Percentiles rank a stretch among this genome's conserved stretches.
phyloP scores from a whole-genome alignment of 1,140 invertebrate species.

The Leptestheria dahalacensis region DNA sequence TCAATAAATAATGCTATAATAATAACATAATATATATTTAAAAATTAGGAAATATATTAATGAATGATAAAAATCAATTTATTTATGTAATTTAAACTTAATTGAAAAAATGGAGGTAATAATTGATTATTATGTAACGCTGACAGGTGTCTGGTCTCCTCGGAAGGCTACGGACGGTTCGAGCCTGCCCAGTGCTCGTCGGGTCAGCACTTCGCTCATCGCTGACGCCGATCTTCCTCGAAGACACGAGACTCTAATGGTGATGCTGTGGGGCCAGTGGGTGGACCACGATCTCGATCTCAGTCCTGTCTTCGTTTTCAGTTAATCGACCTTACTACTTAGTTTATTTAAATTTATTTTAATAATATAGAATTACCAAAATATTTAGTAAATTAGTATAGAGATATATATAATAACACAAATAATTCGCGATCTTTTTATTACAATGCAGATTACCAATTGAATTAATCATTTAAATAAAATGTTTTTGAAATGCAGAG shows the following conservation, averaged over 20 bases:
- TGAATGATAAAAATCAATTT: not conserved
- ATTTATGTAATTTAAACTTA: not conserved
- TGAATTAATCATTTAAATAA: no score
- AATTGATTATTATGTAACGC: not conserved
- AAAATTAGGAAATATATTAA: not conserved
- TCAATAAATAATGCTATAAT: not conserved
- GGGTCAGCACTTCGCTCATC: conserved; percentile 32
- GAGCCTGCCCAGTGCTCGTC: conserved; percentile 33
- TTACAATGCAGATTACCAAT: no score
- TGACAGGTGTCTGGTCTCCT: conserved; percentile 47
- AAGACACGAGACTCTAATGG: conserved; percentile 24
- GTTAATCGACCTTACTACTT: conserved; percentile 3
- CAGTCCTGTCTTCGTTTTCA: conserved; percentile 8
- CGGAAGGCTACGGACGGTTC: conserved; percentile 34
- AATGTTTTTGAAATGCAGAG: no score
- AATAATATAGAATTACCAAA: no score
- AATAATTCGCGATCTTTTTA: no score
- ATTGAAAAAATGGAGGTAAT: not conserved
- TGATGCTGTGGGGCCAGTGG: conserved; percentile 43
- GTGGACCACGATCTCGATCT: conserved; percentile 36
- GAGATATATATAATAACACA: no score
- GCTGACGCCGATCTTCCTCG: conserved; percentile 28
- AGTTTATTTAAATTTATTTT: no score
- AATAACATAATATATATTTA: not conserved
- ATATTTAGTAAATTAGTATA: no score